phyloP scores from a whole-genome alignment of 1,140 invertebrate genomes.

The Rhynchophorus ferrugineus region DNA sequence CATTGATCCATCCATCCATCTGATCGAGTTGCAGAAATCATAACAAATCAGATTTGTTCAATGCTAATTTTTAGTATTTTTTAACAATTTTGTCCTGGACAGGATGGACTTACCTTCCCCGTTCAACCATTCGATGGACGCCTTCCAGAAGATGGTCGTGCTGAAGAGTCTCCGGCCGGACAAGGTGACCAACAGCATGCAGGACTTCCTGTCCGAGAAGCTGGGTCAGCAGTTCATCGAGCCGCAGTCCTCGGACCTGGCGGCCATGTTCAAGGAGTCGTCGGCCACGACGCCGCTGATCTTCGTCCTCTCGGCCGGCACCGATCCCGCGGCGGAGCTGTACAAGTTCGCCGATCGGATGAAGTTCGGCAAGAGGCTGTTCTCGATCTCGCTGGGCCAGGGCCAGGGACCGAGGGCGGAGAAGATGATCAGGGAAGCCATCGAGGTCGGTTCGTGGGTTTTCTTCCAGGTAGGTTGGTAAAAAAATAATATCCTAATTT shows the following conservation, averaged over 20 bases:
- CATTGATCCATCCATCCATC: too few relatives aligned
- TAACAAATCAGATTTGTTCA: too few relatives aligned
- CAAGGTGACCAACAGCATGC: slow-evolving; percentile 64
- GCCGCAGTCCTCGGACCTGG: slow-evolving; percentile 58
- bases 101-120: slow-evolving; percentile 50
- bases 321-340: slow-evolving; percentile 59
- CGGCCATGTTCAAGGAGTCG: slow-evolving; percentile 57
- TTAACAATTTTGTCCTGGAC: too few relatives aligned
- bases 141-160: slow-evolving; percentile 63
- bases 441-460: slow-evolving; percentile 57
- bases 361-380: slow-evolving; percentile 49
- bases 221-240: slow-evolving; percentile 59
- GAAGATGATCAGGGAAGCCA: slow-evolving; percentile 51
- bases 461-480: slow-evolving; percentile 46
- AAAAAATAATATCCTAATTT: too few relatives aligned
- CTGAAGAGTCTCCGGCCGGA: slow-evolving; percentile 66
- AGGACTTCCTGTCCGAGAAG: slow-evolving; percentile 51
- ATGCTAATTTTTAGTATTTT: too few relatives aligned
- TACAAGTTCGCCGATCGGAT: slow-evolving; percentile 58
- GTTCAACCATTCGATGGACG: slow-evolving; percentile 47
- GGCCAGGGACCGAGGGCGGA: slow-evolving; percentile 61
- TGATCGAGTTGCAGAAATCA: too few relatives aligned
- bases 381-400: slow-evolving; percentile 64
- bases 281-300: slow-evolving; percentile 53
- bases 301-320: slow-evolving; percentile 64